Percentiles rank a stretch among this genome's conserved stretches.
phyloP scores from a whole-genome alignment of 2,888 invertebrate genomes.

The Metopia argyrocephala region DNA sequence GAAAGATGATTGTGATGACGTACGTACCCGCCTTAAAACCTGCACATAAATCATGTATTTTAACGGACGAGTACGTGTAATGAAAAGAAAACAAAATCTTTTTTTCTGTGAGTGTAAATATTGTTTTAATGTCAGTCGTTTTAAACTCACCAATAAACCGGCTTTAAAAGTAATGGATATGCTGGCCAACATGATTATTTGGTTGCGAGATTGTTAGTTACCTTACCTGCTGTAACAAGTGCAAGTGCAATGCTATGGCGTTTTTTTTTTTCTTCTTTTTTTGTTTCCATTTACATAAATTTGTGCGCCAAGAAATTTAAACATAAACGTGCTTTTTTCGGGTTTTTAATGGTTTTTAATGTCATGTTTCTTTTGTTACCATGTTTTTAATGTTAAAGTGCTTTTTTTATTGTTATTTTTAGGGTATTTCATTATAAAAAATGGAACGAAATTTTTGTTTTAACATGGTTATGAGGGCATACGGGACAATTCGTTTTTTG shows the following conservation, averaged over 20 bases:
- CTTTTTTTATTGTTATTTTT: background rate
- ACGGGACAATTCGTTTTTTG: background rate
- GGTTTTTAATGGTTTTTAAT: slow-evolving; percentile 24
- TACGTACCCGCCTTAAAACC: background rate
- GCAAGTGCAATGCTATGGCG: slow-evolving; percentile 52
- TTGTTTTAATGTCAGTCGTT: background rate
- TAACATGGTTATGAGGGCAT: background rate
- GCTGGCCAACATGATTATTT: background rate
- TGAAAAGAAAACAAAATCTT: no score
- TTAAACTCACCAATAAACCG: slow-evolving; percentile 32
- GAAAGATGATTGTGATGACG: slow-evolving; percentile 6
- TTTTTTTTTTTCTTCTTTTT: background rate
- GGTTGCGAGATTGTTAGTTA: background rate
- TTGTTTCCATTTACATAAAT: background rate
- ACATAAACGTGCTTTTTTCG: slow-evolving; percentile 20
- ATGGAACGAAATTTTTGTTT: slow-evolving; percentile 8
- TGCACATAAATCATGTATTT: background rate
- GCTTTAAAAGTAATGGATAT: background rate
- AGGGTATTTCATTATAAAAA: background rate
- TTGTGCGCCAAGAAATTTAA: slow-evolving; percentile 23
- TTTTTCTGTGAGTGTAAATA: slow-evolving; percentile 23
- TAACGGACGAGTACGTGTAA: background rate
- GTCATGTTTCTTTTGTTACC: slow-evolving; percentile 20
- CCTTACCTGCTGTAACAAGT: slow-evolving; percentile 34
- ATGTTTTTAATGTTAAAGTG: slow-evolving; percentile 6